These are phyloP conservation scores for Brachyalestes nurse DNA, from an alignment of 2,797 vertebrate genomes.

Conservation along the genomic window DNA sequence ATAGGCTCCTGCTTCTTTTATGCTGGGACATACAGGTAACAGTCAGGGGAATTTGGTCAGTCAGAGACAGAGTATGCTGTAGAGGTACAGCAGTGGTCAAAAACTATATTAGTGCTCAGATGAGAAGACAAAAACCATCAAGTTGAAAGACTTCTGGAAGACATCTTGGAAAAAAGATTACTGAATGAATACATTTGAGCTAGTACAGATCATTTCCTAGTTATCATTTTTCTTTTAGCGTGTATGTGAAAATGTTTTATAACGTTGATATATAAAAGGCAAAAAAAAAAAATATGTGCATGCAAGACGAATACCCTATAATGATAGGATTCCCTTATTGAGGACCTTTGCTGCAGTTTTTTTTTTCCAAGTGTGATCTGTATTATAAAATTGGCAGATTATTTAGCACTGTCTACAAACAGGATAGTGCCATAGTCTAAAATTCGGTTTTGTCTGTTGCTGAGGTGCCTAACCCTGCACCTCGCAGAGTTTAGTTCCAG, in stretches of 20 bases:
- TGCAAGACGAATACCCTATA: constrained; percentile 39
- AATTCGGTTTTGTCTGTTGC: constrained; percentile 39
- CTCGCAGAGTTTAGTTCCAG: neutral
- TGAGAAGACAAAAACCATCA: neutral
- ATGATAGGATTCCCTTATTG: constrained; percentile 27
- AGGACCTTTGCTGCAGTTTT: constrained; percentile 31
- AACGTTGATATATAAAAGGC: constrained; percentile 38
- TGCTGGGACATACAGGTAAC: constrained; percentile 32
- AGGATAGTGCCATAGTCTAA: constrained; percentile 23
- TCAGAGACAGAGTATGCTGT: constrained; percentile 29
- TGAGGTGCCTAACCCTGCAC: neutral
- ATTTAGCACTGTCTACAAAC: constrained; percentile 15
- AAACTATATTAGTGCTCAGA: constrained; percentile 22
- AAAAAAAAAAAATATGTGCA: constrained; percentile 44
- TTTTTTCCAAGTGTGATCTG: constrained; percentile 34
- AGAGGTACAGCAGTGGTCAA: constrained; percentile 33
- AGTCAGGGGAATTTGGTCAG: constrained; percentile 22
- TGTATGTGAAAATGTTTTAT: constrained; percentile 46
- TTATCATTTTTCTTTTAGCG: constrained; percentile 40
- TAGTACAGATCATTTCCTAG: constrained; percentile 41
- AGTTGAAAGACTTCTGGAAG: constrained; percentile 13
- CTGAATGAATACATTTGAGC: neutral
- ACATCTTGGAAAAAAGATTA: constrained; percentile 10
- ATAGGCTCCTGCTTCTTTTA: constrained; percentile 39
- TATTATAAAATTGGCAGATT: constrained; percentile 31